Evolutionary conservation across 1,140 invertebrate genomes (phyloP).

Genomic region (Leguminivora glycinivorella): DNA sequence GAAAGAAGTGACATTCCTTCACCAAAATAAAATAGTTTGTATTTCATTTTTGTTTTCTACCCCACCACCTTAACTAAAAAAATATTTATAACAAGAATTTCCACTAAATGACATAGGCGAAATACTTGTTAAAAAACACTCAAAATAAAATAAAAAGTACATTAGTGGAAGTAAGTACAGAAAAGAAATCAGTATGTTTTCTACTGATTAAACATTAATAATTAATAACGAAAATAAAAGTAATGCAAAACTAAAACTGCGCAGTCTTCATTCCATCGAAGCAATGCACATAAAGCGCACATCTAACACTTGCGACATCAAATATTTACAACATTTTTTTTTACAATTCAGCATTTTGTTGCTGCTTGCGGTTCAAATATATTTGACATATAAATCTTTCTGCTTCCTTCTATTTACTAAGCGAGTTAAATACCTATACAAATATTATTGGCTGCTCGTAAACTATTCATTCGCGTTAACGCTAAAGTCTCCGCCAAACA

Average conservation of each 20-base stretch:
- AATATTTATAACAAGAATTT: background rate
- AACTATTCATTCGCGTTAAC: too few species aligned
- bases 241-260: conserved; percentile 39
- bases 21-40: conserved; percentile 20
- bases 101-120: background rate
- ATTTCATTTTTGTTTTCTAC: conserved; percentile 19
- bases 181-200: background rate
- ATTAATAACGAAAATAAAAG: conserved; percentile 36
- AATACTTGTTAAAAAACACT: conserved; percentile 23
- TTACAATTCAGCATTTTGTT: background rate
- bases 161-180: conserved; percentile 32
- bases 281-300: conserved; percentile 43
- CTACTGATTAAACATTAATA: conserved; percentile 35
- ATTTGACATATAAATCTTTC: too few species aligned
- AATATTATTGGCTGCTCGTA: too few species aligned
- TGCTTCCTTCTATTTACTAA: too few species aligned
- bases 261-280: conserved; percentile 51
- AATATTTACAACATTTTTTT: background rate
- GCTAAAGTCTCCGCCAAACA: too few species aligned
- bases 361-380: too few species aligned
- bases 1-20: conserved; percentile 31
- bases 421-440: too few species aligned
- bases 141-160: conserved; percentile 21
- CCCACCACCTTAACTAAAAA: conserved; percentile 14
- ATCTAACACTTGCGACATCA: conserved; percentile 1